These are phyloP conservation scores for Eudorcas thomsonii DNA, from an alignment of 2,113 vertebrate species.

Conservation along the genomic window DNA sequence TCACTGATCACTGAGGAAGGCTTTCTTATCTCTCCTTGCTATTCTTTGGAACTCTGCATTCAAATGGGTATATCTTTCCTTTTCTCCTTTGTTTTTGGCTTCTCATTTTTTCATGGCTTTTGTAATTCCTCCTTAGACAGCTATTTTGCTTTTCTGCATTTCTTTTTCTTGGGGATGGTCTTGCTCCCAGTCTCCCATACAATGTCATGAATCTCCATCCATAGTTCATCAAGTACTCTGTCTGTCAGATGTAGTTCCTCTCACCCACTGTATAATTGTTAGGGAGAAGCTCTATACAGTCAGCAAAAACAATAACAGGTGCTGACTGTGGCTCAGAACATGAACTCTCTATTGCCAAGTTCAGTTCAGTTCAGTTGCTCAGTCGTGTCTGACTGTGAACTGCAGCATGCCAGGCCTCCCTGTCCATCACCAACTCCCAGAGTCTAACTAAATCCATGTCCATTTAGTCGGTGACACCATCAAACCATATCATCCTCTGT, in stretches of 20 bases:
- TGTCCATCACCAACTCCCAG: no score
- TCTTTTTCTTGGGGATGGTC: not conserved
- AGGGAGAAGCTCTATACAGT: not conserved
- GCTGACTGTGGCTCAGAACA: not conserved
- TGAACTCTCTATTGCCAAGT: not conserved
- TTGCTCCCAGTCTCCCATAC: not conserved
- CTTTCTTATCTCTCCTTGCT: no score
- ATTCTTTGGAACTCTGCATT: no score
- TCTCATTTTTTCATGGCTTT: not conserved
- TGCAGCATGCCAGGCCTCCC: no score
- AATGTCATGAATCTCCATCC: not conserved
- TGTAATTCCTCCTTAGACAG: not conserved
- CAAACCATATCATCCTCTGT: no score
- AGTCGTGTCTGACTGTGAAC: rapidly evolving
- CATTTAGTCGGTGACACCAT: no score
- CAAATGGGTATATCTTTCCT: not conserved
- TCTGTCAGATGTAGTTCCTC: not conserved
- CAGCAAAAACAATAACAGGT: not conserved
- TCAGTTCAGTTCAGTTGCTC: no score
- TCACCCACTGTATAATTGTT: not conserved
- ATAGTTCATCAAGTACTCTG: not conserved
- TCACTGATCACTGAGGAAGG: no score
- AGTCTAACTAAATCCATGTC: no score
- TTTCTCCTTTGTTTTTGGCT: not conserved
- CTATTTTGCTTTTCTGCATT: not conserved